Evolutionary conservation across 2,113 vertebrate species (phyloP).

Genomic region (Eptatretus burgeri): DNA sequence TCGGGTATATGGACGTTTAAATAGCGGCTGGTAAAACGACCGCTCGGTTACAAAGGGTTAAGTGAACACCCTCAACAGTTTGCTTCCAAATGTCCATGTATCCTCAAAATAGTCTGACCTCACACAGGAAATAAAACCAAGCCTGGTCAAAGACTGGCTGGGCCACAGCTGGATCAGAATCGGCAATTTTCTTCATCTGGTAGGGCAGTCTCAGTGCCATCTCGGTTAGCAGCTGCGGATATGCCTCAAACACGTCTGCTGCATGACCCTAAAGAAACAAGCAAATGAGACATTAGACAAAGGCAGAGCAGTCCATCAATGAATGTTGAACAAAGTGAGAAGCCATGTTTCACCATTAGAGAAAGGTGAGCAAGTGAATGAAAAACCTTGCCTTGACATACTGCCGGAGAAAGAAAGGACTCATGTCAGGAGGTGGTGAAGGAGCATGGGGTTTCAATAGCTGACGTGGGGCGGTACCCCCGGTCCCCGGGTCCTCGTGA

Average conservation of each 20-base stretch:
- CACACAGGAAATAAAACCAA: slow-evolving; percentile 91
- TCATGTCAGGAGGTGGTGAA: slow-evolving; percentile 85
- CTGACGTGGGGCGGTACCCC: slow-evolving; percentile 22
- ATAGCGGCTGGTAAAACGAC: no score
- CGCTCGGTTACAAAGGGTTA: not conserved
- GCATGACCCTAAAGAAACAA: slow-evolving; percentile 42
- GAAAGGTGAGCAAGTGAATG: no score
- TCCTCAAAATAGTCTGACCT: slow-evolving; percentile 21
- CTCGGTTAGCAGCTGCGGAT: slow-evolving; percentile 83
- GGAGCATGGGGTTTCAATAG: slow-evolving; percentile 73
- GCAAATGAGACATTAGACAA: not conserved
- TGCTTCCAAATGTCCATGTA: not conserved
- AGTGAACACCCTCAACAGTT: not conserved
- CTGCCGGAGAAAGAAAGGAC: slow-evolving; percentile 83
- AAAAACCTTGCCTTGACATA: slow-evolving; percentile 53
- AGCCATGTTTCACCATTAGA: not conserved
- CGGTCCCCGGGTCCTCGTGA: slow-evolving; percentile 49
- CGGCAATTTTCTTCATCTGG: slow-evolving; percentile 95
- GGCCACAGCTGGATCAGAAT: slow-evolving; percentile 62
- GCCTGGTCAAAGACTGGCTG: slow-evolving; percentile 87
- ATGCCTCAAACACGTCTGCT: slow-evolving; percentile 89
- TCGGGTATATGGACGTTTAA: no score
- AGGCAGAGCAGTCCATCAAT: not conserved
- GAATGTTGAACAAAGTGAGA: not conserved
- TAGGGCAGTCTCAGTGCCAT: slow-evolving; percentile 88